Evolutionary conservation across 1,140 invertebrate genomes (phyloP).

Genomic region (Bombus superbus): DNA sequence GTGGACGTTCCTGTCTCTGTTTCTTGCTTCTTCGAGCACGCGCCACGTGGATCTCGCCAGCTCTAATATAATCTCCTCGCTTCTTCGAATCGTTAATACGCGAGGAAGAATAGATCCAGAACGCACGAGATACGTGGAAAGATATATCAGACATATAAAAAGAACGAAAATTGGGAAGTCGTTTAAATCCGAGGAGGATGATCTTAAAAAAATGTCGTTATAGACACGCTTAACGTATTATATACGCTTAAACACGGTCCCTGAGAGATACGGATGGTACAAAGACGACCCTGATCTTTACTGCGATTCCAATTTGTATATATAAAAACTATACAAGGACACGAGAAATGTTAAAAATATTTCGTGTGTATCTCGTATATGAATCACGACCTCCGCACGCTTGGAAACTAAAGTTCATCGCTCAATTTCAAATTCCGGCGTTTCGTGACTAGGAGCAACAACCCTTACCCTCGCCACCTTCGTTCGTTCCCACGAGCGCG

Average conservation of each 20-base stretch:
- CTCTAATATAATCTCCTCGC: too few species aligned
- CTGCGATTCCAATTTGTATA: neutral
- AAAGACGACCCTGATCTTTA: neutral
- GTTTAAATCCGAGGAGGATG: too few species aligned
- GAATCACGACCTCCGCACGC: neutral
- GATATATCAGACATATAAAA: neutral
- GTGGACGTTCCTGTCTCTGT: neutral
- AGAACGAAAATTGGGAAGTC: too few species aligned
- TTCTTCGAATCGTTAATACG: neutral
- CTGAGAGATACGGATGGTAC: neutral
- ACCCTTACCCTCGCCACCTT: neutral
- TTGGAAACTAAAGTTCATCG: neutral
- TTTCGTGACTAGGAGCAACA: constrained; percentile 47
- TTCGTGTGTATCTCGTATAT: neutral
- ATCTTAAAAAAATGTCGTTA: too few species aligned
- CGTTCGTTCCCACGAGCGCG: constrained; percentile 26
- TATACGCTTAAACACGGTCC: too few species aligned
- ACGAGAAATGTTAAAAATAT: neutral
- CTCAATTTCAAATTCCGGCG: constrained; percentile 7
- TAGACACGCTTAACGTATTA: too few species aligned
- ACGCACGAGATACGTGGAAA: neutral
- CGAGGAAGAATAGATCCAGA: neutral
- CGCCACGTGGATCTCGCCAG: neutral
- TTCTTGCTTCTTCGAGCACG: neutral
- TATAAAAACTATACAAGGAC: neutral